A percentile compares a stretch with the other conserved stretches of the same genome.
Evolutionary conservation across 2,888 invertebrate genomes (phyloP).

Genomic region (Bruchidius siliquastri): DNA sequence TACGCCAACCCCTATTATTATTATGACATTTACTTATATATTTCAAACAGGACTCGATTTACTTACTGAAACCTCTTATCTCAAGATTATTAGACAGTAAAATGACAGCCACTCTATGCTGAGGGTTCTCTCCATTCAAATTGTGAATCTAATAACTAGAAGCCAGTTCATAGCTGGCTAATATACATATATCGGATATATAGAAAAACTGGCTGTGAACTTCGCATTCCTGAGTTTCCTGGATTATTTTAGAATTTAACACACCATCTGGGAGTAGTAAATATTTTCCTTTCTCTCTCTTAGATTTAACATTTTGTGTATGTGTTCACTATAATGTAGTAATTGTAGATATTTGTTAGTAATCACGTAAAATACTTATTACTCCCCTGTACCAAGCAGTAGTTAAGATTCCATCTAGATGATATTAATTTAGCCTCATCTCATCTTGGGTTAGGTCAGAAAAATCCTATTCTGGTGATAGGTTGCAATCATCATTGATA

Average conservation of each 20-base stretch:
- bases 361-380: neutral
- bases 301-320: neutral
- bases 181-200: too few relatives aligned
- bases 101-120: too few relatives aligned
- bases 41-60: too few relatives aligned
- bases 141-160: too few relatives aligned
- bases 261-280: neutral
- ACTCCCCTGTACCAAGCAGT: neutral
- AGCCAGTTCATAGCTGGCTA: too few relatives aligned
- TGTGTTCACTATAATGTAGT: neutral
- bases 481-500: neutral
- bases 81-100: too few relatives aligned
- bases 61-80: too few relatives aligned
- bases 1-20: too few relatives aligned
- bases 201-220: too few relatives aligned
- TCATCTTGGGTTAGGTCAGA: neutral
- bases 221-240: neutral
- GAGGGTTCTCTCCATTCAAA: too few relatives aligned
- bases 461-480: neutral
- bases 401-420: neutral
- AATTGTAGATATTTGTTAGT: neutral
- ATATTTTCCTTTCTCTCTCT: neutral
- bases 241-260: neutral
- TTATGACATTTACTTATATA: too few relatives aligned
- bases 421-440: neutral